Evolutionary conservation across 2,113 vertebrate species (phyloP).

Genomic region (Mustelus asterias): DNA sequence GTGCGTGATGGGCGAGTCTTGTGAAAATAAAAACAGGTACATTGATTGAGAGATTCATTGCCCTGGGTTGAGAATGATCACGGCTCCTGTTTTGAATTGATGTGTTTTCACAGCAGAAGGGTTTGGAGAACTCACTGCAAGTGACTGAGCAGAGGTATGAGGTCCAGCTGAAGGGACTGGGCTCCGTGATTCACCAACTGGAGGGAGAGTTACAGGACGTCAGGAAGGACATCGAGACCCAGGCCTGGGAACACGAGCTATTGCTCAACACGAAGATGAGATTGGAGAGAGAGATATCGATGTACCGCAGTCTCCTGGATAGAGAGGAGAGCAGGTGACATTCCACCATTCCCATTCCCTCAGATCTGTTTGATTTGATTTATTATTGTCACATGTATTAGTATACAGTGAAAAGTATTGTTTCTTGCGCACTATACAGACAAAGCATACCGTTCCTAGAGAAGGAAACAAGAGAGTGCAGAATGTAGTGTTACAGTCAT

Average conservation of each 20-base stretch:
- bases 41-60: neutral
- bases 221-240: slow-evolving; percentile 68
- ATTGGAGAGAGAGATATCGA: slow-evolving; percentile 87
- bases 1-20: neutral
- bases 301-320: slow-evolving; percentile 81
- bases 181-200: slow-evolving; percentile 69
- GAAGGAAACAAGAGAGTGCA: too few relatives aligned
- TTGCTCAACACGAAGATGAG: slow-evolving; percentile 93
- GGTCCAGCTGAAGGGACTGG: slow-evolving; percentile 73
- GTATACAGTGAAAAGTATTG: too few relatives aligned
- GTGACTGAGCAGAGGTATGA: slow-evolving; percentile 76
- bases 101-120: slow-evolving; percentile 68
- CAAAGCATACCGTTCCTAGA: too few relatives aligned
- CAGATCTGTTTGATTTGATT: too few relatives aligned
- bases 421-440: too few relatives aligned
- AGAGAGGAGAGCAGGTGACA: slow-evolving; percentile 81
- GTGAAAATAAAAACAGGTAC: neutral
- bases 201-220: slow-evolving; percentile 80
- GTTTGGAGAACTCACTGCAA: slow-evolving; percentile 73
- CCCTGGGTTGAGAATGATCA: neutral
- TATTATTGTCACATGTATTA: too few relatives aligned
- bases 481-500: too few relatives aligned
- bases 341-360: neutral
- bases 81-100: neutral
- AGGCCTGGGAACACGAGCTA: slow-evolving; percentile 75